Base-by-base conservation (phyloP, 2,113 vertebrate species). In the Oxyruncus cristatus region DNA sequence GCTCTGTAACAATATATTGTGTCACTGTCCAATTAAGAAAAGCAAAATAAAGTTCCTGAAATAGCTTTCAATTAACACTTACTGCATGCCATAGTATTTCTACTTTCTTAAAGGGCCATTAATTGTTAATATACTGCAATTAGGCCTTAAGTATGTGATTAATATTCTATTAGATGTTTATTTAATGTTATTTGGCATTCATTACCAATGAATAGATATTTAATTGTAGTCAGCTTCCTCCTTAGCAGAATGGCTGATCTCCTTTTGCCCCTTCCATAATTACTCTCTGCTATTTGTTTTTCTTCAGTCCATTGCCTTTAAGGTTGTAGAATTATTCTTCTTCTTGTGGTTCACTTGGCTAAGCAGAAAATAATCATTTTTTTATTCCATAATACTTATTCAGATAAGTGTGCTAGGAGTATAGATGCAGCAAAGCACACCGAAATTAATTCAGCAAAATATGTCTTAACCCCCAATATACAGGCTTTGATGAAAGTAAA, bases 91-190 rank as follows among this genome's bases (percentile, higher is more conserved):
- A 94, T 73, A 88, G 22, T 84, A 79, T 96, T 79, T 96, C 88
- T 95, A 83, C 80, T 89, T 96, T 95, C 82, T 97, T 94, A 96
- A 88, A 92, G 83, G 91, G 23, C 61, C 70, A 97, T 96, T 97
- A 97, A 95, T 97, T 96, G 94, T 96, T 97, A 97, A 97, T 96
- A 95, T 93, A 92, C 58, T 82, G 75, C 86, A 96, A 96, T 97
- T 97, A 97, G 91, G 81, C 59, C 58, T 89, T 96, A 97, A 97
- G 91, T 93, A 90, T 95, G 90, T 96, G 88, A 97, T 95, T 97
- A 97, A 97, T 97, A 97, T 97, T 97, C 90, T 96, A 88, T 90
- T 97, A 96, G 97, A 80, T 97, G 49, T 73, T 97, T 97, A 97
- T 97, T 97, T 97, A 96, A 96, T 96, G 78, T 86, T 97, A 95